Percentiles rank a stretch among this genome's conserved stretches.
Conservation (phyloP, 2,797 vertebrate species). For the Cryptoprocta ferox region DNA sequence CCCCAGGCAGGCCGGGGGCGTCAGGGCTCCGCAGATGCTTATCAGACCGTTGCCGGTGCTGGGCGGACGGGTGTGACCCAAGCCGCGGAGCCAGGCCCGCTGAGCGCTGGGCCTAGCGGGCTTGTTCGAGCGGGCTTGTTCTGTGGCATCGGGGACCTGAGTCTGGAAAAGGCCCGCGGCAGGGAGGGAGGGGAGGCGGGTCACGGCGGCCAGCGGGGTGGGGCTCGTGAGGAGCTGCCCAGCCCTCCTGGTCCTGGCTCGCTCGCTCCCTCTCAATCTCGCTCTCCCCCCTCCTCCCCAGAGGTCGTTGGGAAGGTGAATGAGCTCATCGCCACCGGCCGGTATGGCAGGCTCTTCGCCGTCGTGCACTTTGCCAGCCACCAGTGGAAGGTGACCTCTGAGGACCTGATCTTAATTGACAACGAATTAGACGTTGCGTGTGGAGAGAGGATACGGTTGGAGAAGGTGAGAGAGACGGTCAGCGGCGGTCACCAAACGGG, state of each 20-base stretch:
- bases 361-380: constrained; percentile 95
- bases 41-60: accelerated
- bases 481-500: accelerated
- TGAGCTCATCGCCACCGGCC: constrained; percentile 83
- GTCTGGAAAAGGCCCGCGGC: accelerated
- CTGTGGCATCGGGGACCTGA: accelerated
- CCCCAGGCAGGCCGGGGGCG: accelerated
- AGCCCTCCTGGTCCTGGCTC: accelerated
- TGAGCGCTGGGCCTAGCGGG: accelerated
- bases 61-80: accelerated
- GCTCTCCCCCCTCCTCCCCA: constrained; percentile 27
- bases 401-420: constrained; percentile 95
- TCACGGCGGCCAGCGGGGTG: accelerated
- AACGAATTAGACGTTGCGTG: constrained; percentile 91
- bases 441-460: constrained; percentile 93
- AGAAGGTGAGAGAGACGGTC: constrained; percentile 90
- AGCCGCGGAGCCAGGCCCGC: accelerated
- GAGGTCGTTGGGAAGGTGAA: constrained; percentile 92
- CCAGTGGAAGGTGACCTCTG: constrained; percentile 96
- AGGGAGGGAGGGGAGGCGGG: not conserved
- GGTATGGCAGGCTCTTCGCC: constrained; percentile 93
- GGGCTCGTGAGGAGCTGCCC: not conserved
- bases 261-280: too few species aligned
- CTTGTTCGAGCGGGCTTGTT: too few species aligned
- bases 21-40: accelerated